These are phyloP conservation scores for Anthophora plumipes DNA, from an alignment of 2,888 invertebrate genomes.

Conservation along the genomic window DNA sequence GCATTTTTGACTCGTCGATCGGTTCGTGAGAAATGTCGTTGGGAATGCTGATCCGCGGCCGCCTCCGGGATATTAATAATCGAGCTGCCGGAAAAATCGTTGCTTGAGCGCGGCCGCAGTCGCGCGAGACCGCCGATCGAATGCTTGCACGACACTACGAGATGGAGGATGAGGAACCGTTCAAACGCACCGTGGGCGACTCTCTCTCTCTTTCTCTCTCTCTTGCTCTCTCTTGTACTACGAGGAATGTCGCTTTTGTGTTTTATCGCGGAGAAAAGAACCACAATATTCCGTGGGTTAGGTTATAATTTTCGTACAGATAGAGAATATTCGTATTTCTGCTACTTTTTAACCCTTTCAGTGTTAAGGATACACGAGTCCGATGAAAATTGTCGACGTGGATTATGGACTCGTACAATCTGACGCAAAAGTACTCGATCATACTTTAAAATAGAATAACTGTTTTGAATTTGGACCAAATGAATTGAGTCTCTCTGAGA, in stretches of 20 bases:
- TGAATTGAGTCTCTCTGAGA: too few relatives aligned
- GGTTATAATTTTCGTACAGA: not conserved
- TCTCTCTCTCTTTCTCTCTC: too few relatives aligned
- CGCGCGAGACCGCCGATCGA: conserved; percentile 18
- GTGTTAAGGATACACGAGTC: too few relatives aligned
- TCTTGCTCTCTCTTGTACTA: too few relatives aligned
- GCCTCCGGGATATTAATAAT: conserved; percentile 58
- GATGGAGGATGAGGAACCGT: not conserved
- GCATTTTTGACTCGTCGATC: conserved; percentile 38
- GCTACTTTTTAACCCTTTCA: too few relatives aligned
- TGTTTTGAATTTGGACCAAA: too few relatives aligned
- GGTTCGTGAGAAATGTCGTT: conserved; percentile 61
- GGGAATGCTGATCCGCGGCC: conserved; percentile 53
- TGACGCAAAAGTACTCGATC: too few relatives aligned
- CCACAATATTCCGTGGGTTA: not conserved
- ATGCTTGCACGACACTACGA: not conserved
- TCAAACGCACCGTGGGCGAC: not conserved
- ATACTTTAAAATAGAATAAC: too few relatives aligned
- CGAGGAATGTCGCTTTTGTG: not conserved
- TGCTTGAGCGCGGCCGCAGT: conserved; percentile 2
- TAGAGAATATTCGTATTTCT: too few relatives aligned
- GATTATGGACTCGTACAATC: too few relatives aligned
- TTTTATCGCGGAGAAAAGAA: not conserved
- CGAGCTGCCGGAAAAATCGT: conserved; percentile 28
- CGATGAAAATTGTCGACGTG: too few relatives aligned